phyloP scores from a whole-genome alignment of 2,113 vertebrate genomes.

The Neopipo cinnamomea region DNA sequence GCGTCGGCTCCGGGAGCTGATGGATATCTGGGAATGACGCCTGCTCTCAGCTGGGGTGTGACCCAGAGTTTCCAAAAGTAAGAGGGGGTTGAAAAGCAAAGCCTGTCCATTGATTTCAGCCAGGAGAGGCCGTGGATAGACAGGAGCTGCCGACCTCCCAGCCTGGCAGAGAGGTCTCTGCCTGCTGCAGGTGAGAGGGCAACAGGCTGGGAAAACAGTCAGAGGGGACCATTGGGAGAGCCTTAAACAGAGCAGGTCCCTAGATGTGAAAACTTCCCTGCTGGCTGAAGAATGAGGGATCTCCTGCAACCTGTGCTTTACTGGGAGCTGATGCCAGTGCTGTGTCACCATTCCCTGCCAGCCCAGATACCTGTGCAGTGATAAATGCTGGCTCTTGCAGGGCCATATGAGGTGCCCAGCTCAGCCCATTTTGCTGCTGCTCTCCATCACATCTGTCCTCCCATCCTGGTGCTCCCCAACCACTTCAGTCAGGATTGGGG shows the following conservation, averaged over 20 bases:
- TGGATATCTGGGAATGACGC: neutral
- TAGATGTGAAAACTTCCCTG: neutral
- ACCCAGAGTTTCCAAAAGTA: neutral
- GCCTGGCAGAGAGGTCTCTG: neutral
- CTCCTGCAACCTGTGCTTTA: neutral
- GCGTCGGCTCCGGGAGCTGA: neutral
- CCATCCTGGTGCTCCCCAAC: neutral
- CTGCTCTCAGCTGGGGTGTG: neutral
- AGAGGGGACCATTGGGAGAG: neutral
- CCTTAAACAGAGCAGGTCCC: neutral
- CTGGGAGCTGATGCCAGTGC: neutral
- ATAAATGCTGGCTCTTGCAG: neutral
- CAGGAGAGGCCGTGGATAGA: neutral
- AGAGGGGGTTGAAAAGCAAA: neutral
- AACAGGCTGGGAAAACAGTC: neutral
- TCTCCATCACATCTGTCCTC: neutral
- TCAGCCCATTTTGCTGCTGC: neutral
- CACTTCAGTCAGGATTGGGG: neutral
- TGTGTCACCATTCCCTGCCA: neutral
- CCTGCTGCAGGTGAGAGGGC: neutral
- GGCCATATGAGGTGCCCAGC: neutral
- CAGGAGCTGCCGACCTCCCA: neutral
- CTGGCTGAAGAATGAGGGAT: neutral
- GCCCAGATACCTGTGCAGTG: neutral
- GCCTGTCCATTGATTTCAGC: neutral